Evolutionary conservation across 2,797 vertebrate genomes (phyloP), one percentile per base, ranked within the genome.

Genomic region (Rhynchonycteris naso): DNA sequence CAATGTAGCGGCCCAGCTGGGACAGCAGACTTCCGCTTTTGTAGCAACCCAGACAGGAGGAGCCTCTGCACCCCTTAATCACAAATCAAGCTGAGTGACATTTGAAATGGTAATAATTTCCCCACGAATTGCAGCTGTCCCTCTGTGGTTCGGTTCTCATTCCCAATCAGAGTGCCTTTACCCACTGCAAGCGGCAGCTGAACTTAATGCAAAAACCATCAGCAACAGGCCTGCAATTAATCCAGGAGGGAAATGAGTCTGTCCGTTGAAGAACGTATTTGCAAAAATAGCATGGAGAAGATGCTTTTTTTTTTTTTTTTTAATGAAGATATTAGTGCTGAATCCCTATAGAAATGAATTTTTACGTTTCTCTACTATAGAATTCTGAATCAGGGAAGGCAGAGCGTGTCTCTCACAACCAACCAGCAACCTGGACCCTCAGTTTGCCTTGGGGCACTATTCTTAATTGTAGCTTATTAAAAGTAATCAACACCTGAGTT

Each of bases 91-190:
- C 97, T 97, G 97, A 98, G 96, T 98, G 98, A 98, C 97, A 97
- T 98, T 86, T 97, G 97, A 97, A 98, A 98, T 97, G 97, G 97
- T 96, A 98, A 97, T 97, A 95, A 98, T 97, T 97, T 98, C 97
- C 97, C 97, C 97, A 96, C 72, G 89, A 98, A 97, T 94, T 96
- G 97, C 97, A 98, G 98, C 97, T 98, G 98, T 97, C 97, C 95
- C 94, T 96, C 97, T 96, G 97, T 78, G 72, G 97, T 96, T 97
- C 85, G 71, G 95, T 93, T 96, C 93, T 95, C 95, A 58, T 95
- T 97, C 97, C 95, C 94, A 87, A 66, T 96, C 97, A 97, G 97
- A 96, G 89, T 47, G 92, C 79, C 96, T 96, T 94, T 96, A 78
- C 93, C 96, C 96, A 84, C 76, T 82, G 95, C 94, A 97, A 93